phyloP scores from a whole-genome alignment of 2,113 vertebrate species.

The Lipophrys pholis region DNA sequence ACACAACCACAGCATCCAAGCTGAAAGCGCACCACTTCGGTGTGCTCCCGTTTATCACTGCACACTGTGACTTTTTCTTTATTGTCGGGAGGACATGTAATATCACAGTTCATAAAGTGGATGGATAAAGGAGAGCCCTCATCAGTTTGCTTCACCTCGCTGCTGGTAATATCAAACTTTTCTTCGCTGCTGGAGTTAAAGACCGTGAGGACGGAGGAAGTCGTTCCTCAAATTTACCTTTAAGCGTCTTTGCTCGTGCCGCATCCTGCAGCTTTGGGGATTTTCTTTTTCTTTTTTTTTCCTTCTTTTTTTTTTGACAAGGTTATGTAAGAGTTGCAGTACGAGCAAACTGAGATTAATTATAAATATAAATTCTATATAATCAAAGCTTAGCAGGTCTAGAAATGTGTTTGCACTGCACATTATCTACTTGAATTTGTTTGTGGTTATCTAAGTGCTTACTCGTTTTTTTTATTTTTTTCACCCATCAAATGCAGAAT shows the following conservation, averaged over 20 bases:
- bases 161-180: slow-evolving; percentile 45
- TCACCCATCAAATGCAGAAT: no score
- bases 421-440: no score
- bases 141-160: slow-evolving; percentile 57
- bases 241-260: slow-evolving; percentile 23
- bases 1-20: neutral
- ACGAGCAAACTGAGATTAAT: slow-evolving; percentile 35
- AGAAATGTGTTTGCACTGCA: no score
- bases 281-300: slow-evolving; percentile 3
- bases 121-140: slow-evolving; percentile 33
- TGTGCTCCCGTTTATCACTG: slow-evolving; percentile 6
- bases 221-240: slow-evolving; percentile 52
- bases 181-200: slow-evolving; percentile 55
- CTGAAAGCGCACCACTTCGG: neutral
- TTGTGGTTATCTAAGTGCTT: no score
- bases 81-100: slow-evolving; percentile 19
- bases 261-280: neutral
- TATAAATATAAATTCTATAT: slow-evolving; percentile 1
- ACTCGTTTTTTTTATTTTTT: no score
- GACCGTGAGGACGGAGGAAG: slow-evolving; percentile 43
- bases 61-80: slow-evolving; percentile 31
- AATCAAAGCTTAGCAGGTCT: no score
- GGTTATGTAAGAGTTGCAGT: slow-evolving; percentile 40
- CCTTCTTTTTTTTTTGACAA: slow-evolving; percentile 17
- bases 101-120: slow-evolving; percentile 51